Evolutionary conservation across 2,797 vertebrate species (phyloP), one percentile per base, ranked within the genome.

Genomic region (Pterois miles): DNA sequence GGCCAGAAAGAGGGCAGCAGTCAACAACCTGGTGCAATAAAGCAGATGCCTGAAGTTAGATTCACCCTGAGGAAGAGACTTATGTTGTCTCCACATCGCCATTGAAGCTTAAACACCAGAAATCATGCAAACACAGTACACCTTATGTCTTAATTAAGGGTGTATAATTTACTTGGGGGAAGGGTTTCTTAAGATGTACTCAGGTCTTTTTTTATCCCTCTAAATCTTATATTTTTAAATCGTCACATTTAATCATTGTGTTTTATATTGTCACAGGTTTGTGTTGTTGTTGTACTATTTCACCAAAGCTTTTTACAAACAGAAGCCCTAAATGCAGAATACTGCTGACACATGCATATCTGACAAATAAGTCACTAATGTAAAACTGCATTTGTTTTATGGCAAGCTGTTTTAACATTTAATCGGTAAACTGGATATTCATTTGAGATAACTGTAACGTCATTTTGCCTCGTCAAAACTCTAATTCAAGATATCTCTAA

Each of bases 21-120:
- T 0, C 0, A 0, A 38, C 0, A 16, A 0, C 7, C 9, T 14
- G 76, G 74, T 2, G 0, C 0, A 5, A 0, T 0, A 3, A 95
- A 93, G 80, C 95, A 96, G 87, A 92, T 94, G 76, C 86, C 94
- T 29, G 85, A 94, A 65, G 27, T 90, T 1, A 80, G 67, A 14
- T 83, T 46, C 66, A 94, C 92, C 23, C 78, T 95, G 71, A 90
- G 62, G 70, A 94, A 90, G 81, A 86, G 10, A 14, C 90, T 95
- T 14, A 81, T 95, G n/a, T 86, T 96, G 57, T 74, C 53, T 27
- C 88, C 86, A 16, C n/a, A 5, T 25, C 0, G 0, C 36, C 16
- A 8, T 3, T 78, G 69, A 80, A 59, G 1, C 46, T 29, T 3
- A 6, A 6, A 33, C 27, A 22, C 22, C 23, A 66, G 13, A 40